phyloP scores from a whole-genome alignment of 2,113 vertebrate species.

The Philantomba maxwellii region DNA sequence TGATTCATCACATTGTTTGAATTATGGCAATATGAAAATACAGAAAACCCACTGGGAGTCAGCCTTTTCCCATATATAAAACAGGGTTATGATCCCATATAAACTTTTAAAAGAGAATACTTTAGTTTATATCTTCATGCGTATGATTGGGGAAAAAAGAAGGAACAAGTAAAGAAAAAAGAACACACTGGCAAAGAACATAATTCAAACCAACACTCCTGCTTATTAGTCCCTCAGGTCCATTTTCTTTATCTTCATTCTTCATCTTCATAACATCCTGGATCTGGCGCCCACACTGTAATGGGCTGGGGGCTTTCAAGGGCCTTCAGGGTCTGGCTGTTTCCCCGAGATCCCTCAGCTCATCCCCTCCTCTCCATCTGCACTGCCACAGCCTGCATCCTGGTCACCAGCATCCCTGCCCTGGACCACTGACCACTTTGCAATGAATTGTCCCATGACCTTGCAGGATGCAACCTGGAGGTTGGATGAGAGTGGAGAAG shows the following conservation, averaged over 20 bases:
- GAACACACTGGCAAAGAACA: conserved; percentile 40
- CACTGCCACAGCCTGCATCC: neutral
- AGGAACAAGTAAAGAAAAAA: conserved; percentile 25
- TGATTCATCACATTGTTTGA: conserved; percentile 79
- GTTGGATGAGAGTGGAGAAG: neutral
- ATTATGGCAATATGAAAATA: conserved; percentile 78
- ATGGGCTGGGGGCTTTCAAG: neutral
- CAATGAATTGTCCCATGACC: too few species aligned
- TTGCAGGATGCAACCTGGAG: neutral
- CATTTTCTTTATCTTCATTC: conserved; percentile 14
- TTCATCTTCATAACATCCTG: neutral
- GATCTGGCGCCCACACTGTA: rapidly evolving
- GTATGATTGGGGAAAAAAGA: conserved; percentile 26
- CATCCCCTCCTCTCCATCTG: neutral
- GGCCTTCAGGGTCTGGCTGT: neutral
- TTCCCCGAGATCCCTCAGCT: neutral
- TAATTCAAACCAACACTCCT: conserved; percentile 23
- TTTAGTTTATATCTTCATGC: conserved; percentile 67
- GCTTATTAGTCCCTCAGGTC: neutral
- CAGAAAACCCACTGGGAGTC: conserved; percentile 77
- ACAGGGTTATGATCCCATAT: conserved; percentile 75
- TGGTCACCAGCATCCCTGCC: neutral
- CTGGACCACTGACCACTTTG: neutral
- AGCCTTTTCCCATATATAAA: conserved; percentile 78
- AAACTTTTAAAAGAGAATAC: conserved; percentile 76